Conservation (phyloP, 2,797 vertebrate species). For the Pristis pectinata region DNA sequence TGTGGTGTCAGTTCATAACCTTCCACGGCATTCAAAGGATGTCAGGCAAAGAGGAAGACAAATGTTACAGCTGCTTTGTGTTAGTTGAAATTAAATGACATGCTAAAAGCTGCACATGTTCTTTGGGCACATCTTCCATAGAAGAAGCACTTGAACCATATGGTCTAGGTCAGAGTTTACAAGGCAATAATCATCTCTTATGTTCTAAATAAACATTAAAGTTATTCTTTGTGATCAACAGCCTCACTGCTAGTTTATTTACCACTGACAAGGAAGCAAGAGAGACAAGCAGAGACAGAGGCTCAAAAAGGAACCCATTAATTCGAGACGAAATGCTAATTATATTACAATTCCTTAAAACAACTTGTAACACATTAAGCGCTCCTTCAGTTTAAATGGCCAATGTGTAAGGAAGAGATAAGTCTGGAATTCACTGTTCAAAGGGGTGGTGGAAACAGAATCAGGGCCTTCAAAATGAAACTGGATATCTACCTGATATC, state of each 20-base stretch:
- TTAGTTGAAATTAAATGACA: neutral
- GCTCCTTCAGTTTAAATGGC: too few relatives aligned
- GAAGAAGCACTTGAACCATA: neutral
- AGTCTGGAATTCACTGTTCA: too few relatives aligned
- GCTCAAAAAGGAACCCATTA: neutral
- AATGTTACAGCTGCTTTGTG: neutral
- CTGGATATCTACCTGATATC: too few relatives aligned
- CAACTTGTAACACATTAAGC: neutral
- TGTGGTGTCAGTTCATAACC: neutral
- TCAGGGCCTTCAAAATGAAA: too few relatives aligned
- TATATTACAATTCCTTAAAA: neutral
- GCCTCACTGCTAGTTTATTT: neutral
- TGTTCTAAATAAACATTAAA: neutral
- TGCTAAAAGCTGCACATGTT: neutral
- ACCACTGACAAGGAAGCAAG: neutral
- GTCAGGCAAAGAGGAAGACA: neutral
- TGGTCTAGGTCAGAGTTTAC: neutral
- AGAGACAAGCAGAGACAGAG: neutral
- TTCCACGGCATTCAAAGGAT: neutral
- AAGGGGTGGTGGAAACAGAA: too few relatives aligned
- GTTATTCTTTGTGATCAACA: neutral
- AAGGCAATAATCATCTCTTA: neutral
- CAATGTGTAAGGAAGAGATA: neutral
- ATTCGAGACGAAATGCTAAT: neutral
- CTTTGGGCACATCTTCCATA: neutral